phyloP scores from a whole-genome alignment of 2,888 invertebrate species.

The Ptilodon capucinus region DNA sequence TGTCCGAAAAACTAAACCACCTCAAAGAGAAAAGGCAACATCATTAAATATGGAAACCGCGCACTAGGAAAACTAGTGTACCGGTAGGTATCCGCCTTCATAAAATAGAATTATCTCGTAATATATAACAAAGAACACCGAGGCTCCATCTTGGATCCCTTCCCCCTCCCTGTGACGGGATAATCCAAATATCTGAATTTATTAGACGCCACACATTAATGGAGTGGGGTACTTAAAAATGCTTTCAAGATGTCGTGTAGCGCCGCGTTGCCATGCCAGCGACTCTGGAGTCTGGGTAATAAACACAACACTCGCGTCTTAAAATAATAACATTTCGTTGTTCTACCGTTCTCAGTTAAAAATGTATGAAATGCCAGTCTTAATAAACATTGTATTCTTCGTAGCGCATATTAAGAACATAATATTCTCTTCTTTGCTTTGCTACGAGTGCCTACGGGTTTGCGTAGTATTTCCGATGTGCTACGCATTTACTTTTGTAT shows the following conservation, averaged over 20 bases:
- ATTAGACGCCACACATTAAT: slow-evolving; percentile 32
- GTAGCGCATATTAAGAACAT: too few relatives aligned
- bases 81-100: neutral
- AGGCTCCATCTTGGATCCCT: slow-evolving; percentile 4
- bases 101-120: slow-evolving; percentile 14
- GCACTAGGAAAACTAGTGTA: neutral
- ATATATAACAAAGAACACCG: slow-evolving; percentile 8
- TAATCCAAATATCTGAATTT: slow-evolving; percentile 33
- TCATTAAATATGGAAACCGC: neutral
- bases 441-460: neutral
- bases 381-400: neutral
- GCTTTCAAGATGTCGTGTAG: slow-evolving; percentile 39
- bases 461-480: neutral
- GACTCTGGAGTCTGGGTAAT: neutral
- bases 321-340: neutral
- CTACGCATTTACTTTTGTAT: neutral
- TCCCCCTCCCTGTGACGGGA: slow-evolving; percentile 3
- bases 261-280: slow-evolving; percentile 5
- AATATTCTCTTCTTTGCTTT: too few relatives aligned
- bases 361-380: neutral
- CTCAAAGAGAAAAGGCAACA: neutral
- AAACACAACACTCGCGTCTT: neutral
- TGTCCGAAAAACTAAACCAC: neutral
- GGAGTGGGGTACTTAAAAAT: slow-evolving; percentile 35
- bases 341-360: neutral